Conservation (phyloP, 2,888 invertebrate species). For the Gibbula magus region DNA sequence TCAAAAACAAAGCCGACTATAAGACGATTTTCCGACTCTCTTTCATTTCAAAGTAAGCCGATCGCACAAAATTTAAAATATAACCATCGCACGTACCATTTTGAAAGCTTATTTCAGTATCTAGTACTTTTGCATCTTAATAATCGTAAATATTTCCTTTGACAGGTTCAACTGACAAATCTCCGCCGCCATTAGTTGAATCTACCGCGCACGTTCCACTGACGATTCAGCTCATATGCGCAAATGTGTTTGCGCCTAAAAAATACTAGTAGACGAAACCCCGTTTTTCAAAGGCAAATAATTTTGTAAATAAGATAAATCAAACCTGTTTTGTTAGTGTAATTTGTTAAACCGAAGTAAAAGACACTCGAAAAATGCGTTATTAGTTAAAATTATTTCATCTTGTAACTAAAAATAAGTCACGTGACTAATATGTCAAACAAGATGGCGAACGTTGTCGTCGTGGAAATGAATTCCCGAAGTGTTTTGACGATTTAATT, state of each 20-base stretch:
- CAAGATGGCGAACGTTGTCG: slow-evolving; percentile 30
- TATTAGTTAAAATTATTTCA: neutral
- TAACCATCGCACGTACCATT: too few relatives aligned
- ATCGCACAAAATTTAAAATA: too few relatives aligned
- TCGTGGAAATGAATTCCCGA: neutral
- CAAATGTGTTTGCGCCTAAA: neutral
- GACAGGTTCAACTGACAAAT: neutral
- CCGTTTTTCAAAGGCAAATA: neutral
- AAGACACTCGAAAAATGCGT: too few relatives aligned
- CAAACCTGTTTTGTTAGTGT: neutral
- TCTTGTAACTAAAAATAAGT: neutral
- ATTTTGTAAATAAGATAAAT: neutral
- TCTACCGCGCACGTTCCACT: neutral
- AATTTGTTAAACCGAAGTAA: too few relatives aligned
- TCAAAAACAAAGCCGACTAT: too few relatives aligned
- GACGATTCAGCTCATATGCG: neutral
- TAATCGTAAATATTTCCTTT: too few relatives aligned
- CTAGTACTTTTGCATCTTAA: too few relatives aligned
- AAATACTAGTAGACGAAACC: neutral
- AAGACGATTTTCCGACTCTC: too few relatives aligned
- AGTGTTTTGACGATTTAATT: neutral
- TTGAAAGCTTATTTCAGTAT: too few relatives aligned
- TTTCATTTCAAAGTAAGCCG: too few relatives aligned
- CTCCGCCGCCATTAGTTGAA: slow-evolving; percentile 8
- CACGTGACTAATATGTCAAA: neutral